These are phyloP conservation scores for Hydrolagus affinis DNA, from an alignment of 2,113 vertebrate genomes.

Conservation along the genomic window DNA sequence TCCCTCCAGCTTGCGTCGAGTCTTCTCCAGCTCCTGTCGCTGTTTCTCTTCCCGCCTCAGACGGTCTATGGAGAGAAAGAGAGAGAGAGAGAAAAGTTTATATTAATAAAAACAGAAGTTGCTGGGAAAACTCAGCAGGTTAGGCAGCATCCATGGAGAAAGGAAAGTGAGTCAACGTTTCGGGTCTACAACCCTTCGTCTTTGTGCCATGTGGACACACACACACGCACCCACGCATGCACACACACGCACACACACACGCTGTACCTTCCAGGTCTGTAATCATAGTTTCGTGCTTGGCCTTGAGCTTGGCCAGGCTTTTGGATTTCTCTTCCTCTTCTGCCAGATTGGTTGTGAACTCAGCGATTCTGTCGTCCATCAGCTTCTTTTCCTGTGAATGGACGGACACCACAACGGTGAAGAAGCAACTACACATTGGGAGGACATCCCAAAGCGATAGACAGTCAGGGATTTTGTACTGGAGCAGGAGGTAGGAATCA, in stretches of 20 bases:
- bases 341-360: constrained; percentile 86
- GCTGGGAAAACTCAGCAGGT: no score
- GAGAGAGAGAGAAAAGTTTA: background rate
- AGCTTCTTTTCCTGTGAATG: constrained; percentile 81
- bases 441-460: background rate
- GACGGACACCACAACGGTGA: background rate
- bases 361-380: constrained; percentile 82
- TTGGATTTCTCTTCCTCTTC: constrained; percentile 98
- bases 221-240: no score
- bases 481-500: no score
- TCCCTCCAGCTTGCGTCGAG: constrained; percentile 87
- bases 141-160: no score
- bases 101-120: no score
- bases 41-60: constrained; percentile 87
- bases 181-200: no score
- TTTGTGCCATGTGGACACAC: no score
- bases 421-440: background rate
- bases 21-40: constrained; percentile 93
- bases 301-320: constrained; percentile 93
- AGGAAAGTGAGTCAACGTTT: no score
- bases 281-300: constrained; percentile 96
- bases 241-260: no score
- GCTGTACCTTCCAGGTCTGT: constrained; percentile 85
- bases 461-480: no score
- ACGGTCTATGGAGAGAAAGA: constrained; percentile 60